Base-by-base conservation (phyloP, 2,797 vertebrate species). In the Sebastes goodei region DNA sequence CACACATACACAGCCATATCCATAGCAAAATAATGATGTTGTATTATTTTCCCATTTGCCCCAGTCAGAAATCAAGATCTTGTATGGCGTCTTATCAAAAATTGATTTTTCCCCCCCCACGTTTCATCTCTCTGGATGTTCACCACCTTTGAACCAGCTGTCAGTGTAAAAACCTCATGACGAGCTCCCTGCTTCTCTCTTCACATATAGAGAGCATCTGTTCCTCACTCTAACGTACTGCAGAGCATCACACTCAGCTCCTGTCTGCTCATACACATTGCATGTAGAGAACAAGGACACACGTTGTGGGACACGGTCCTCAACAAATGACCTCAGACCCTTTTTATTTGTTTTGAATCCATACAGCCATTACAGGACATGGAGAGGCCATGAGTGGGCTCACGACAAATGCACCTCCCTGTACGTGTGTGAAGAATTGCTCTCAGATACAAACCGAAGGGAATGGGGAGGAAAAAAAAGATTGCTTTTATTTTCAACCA, bases 381-480 rank as follows among this genome's bases (percentile, higher is more conserved):
- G 6, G 77, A 61, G 80, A 78, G 81, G 80, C 86, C 30, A 4
- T 20, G 86, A 66, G 84, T 60, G 70, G 61, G 57, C 67, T 75
- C 64, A 5, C 65, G 23, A 85, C 82, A 62, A 85, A 89, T 75
- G 60, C 79, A 30, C 70, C 86, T 81, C 66, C 57, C 42, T 3
- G 56, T 38, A 27, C 17, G 21, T 23, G 74, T 60, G 74, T 93
- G 93, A 94, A 71, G 88, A 93, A 95, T 94, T 91, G 83, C 89
- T 81, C 80, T 78, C 79, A 70, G 85, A 94, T 93, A 89, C 79
- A 76, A 93, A 89, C 78, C n/a, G 91, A 94, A 88, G 80, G 88
- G 82, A 85, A 78, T 49, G 52, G 60, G 46, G 7, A 9, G 23
- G 7, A 6, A 27, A 71, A 79, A 76, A 76, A 75, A n/a, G 32